These are phyloP conservation scores for Thermophis baileyi DNA, from an alignment of 2,113 vertebrate species.

Conservation along the genomic window DNA sequence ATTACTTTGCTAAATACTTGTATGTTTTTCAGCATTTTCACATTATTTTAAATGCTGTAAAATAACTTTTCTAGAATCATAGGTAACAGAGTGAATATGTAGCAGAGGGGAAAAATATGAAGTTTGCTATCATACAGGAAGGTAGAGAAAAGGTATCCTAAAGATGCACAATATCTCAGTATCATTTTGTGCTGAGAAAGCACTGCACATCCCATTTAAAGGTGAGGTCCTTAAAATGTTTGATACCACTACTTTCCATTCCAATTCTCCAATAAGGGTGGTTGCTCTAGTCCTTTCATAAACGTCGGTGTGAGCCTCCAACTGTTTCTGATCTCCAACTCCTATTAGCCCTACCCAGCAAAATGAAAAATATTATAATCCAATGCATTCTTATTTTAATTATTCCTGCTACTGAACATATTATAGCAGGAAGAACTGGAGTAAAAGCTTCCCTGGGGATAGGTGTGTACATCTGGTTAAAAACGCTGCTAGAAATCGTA, in stretches of 20 bases:
- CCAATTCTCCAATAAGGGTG: not conserved
- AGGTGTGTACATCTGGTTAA: not conserved
- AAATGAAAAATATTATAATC: not conserved
- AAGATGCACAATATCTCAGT: not conserved
- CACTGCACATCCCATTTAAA: not conserved
- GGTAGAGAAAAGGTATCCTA: not conserved
- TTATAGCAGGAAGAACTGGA: not conserved
- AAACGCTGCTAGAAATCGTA: not conserved
- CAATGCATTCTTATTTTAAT: not conserved
- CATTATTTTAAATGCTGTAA: not conserved
- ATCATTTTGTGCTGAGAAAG: not conserved
- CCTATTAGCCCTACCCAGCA: not conserved
- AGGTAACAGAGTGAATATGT: not conserved
- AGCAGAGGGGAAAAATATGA: not conserved
- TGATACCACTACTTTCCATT: not conserved
- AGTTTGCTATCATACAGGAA: not conserved
- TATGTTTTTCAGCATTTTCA: not conserved
- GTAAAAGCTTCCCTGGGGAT: not conserved
- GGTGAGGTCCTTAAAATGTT: not conserved
- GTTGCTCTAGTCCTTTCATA: not conserved
- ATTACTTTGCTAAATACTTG: not conserved
- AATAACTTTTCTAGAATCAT: not conserved
- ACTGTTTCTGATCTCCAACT: not conserved
- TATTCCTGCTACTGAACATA: not conserved
- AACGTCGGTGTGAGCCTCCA: not conserved